These are phyloP conservation scores for Megathymus violae DNA, from an alignment of 1,140 invertebrate genomes.

Conservation along the genomic window DNA sequence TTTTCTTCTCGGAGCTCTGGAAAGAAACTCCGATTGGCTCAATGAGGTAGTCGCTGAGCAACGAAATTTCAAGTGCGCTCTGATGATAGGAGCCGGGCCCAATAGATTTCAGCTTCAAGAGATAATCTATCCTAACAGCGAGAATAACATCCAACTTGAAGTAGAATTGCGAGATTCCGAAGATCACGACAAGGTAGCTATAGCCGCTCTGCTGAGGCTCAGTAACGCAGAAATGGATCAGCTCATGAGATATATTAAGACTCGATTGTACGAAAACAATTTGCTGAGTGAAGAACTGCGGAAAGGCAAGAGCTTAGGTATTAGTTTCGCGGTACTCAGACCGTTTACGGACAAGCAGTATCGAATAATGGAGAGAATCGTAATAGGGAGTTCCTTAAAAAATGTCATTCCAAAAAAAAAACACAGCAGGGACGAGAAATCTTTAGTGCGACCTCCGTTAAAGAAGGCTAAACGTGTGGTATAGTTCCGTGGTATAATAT, in stretches of 20 bases:
- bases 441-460: constrained; percentile 44
- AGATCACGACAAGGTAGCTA: constrained; percentile 71
- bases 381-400: constrained; percentile 54
- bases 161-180: constrained; percentile 67
- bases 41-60: constrained; percentile 60
- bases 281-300: constrained; percentile 61
- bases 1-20: constrained; percentile 64
- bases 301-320: constrained; percentile 65
- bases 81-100: constrained; percentile 68
- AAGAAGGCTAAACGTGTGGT: constrained; percentile 51
- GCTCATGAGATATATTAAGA: constrained; percentile 63
- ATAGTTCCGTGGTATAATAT: constrained; percentile 24
- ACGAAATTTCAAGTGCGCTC: constrained; percentile 63
- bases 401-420: constrained; percentile 55
- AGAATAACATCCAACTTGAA: constrained; percentile 58
- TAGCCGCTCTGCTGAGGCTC: constrained; percentile 63
- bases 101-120: constrained; percentile 71
- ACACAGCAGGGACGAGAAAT: constrained; percentile 56
- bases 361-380: constrained; percentile 63
- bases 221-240: constrained; percentile 56
- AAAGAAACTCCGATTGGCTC: constrained; percentile 66
- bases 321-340: constrained; percentile 64
- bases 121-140: constrained; percentile 63
- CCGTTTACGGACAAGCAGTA: constrained; percentile 66
- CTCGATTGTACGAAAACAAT: constrained; percentile 57